Conservation (phyloP, 92 coral and sea anemone species). For the Micromussa lordhowensis region DNA sequence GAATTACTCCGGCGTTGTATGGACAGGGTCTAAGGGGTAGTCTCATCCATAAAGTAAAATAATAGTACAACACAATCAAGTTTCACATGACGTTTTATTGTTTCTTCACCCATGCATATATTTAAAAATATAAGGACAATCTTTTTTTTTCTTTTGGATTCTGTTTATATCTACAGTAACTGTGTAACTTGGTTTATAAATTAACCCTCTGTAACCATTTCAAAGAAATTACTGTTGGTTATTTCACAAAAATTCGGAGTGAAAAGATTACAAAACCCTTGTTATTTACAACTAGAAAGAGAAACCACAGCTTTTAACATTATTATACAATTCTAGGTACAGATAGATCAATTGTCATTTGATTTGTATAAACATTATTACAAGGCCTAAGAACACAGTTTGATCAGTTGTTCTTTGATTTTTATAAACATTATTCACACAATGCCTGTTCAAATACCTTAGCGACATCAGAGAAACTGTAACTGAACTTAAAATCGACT, state of each 20-base stretch:
- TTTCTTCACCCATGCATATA: conserved; percentile 30
- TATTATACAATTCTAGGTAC: background rate
- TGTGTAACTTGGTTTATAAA: conserved; percentile 15
- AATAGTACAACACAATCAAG: background rate
- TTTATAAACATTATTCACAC: conserved; percentile 6
- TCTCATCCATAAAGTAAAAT: too few species aligned
- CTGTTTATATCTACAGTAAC: conserved; percentile 37
- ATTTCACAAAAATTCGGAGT: conserved; percentile 16
- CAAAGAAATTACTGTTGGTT: conserved; percentile 13
- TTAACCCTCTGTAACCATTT: conserved; percentile 21
- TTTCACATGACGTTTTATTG: conserved; percentile 16
- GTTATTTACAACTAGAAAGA: conserved; percentile 36
- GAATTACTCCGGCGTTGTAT: too few species aligned
- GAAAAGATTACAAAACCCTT: conserved; percentile 44
- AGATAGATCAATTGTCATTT: background rate
- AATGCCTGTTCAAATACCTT: background rate
- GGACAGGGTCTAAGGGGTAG: too few species aligned
- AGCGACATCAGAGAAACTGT: background rate
- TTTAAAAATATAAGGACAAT: conserved; percentile 51
- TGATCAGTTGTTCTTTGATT: background rate
- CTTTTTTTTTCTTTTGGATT: conserved; percentile 45
- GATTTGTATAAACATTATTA: background rate
- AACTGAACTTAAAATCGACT: conserved; percentile 4
- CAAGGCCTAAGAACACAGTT: background rate
- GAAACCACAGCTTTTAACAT: background rate